Evolutionary conservation across 2,113 vertebrate genomes (phyloP).

Genomic region (Chitala chitala): DNA sequence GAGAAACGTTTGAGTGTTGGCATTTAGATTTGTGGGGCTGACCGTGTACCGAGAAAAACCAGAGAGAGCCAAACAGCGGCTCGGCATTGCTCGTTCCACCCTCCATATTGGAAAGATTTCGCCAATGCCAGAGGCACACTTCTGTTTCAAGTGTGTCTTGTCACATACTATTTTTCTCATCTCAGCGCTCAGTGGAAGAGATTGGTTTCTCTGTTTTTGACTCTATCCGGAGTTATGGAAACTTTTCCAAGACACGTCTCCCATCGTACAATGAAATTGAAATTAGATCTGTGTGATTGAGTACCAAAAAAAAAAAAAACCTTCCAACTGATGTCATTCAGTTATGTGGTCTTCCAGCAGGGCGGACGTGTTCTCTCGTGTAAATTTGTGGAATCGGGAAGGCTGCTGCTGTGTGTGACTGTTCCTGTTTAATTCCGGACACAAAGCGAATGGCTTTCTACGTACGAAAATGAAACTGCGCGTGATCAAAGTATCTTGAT

Average conservation of each 20-base stretch:
- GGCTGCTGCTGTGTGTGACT: not conserved
- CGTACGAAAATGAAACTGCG: not conserved
- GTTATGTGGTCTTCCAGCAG: too few relatives aligned
- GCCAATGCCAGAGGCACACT: slow-evolving; percentile 23
- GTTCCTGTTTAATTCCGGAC: not conserved
- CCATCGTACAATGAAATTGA: not conserved
- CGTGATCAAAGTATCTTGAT: not conserved
- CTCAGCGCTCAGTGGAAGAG: slow-evolving; percentile 11
- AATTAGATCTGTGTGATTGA: slow-evolving; percentile 3
- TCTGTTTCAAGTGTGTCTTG: slow-evolving; percentile 30
- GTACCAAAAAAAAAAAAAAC: not conserved
- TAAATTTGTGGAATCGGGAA: not conserved
- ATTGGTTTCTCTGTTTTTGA: not conserved
- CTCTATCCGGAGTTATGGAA: slow-evolving; percentile 3
- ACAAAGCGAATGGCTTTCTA: not conserved
- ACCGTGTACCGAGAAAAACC: not conserved
- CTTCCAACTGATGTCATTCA: not conserved
- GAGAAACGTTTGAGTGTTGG: slow-evolving; percentile 1
- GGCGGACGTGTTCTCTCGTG: too few relatives aligned
- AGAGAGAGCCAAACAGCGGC: slow-evolving; percentile 10
- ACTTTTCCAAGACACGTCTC: not conserved
- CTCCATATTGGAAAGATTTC: slow-evolving; percentile 37
- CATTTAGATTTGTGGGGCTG: not conserved
- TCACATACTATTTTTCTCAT: slow-evolving; percentile 31
- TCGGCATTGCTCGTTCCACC: slow-evolving; percentile 15